A percentile compares a stretch with the other conserved stretches of the same genome.
phyloP scores from a whole-genome alignment of 1,140 invertebrate genomes.

The Zaprionus ghesquierei region DNA sequence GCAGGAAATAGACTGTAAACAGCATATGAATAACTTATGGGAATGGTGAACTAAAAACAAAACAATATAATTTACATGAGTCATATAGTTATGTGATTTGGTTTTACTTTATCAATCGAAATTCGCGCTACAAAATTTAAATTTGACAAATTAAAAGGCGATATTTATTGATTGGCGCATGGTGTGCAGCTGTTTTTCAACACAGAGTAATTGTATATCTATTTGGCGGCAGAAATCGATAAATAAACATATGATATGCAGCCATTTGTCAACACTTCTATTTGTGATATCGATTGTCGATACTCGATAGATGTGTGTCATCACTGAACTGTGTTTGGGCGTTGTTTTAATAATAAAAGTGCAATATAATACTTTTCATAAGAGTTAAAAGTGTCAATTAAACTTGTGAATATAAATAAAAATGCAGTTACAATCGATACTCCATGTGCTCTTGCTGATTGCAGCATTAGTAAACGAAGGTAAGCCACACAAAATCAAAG shows the following conservation, averaged over 20 bases:
- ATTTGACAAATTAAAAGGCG: neutral
- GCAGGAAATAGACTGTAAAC: slow-evolving; percentile 43
- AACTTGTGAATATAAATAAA: neutral
- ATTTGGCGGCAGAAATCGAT: neutral
- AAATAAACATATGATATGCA: neutral
- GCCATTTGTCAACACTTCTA: neutral
- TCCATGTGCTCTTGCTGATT: slow-evolving; percentile 39
- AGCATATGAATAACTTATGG: slow-evolving; percentile 1
- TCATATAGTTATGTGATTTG: neutral
- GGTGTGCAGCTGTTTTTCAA: neutral
- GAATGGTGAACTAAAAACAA: neutral
- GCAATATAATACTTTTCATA: slow-evolving; percentile 18
- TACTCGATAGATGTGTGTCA: slow-evolving; percentile 5
- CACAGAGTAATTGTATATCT: neutral
- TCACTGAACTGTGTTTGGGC: slow-evolving; percentile 32
- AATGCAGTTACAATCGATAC: slow-evolving; percentile 31
- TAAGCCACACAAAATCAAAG: slow-evolving; percentile 16
- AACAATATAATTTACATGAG: neutral
- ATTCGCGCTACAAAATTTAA: neutral
- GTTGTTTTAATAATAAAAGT: slow-evolving; percentile 41
- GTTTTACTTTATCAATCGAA: neutral
- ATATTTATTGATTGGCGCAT: neutral
- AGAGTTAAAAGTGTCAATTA: neutral
- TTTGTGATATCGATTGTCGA: neutral
- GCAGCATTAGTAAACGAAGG: slow-evolving; percentile 51